phyloP scores from a whole-genome alignment of 2,888 invertebrate genomes.

The Urechis unicinctus region DNA sequence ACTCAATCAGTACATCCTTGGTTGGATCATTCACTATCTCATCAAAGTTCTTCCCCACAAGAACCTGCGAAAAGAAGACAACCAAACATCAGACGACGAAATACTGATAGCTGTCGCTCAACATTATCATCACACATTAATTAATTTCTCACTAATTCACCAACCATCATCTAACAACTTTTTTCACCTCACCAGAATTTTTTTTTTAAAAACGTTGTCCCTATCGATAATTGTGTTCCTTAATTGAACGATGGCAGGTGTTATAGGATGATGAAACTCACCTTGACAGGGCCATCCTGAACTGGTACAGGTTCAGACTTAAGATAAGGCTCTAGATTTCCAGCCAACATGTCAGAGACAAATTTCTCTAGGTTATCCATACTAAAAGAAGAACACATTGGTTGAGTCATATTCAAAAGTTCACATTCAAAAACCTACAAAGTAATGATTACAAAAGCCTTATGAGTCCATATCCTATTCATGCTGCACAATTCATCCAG shows the following conservation, averaged over 20 bases:
- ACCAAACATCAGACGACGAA: background rate
- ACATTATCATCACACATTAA: too few species aligned
- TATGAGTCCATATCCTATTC: too few species aligned
- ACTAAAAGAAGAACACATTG: conserved; percentile 56
- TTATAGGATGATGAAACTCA: conserved; percentile 23
- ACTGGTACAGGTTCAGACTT: conserved; percentile 90
- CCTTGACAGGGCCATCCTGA: conserved; percentile 60
- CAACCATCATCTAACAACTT: too few species aligned
- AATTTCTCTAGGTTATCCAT: conserved; percentile 79
- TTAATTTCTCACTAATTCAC: too few species aligned
- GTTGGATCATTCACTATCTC: conserved; percentile 83
- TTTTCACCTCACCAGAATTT: too few species aligned
- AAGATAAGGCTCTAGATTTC: conserved; percentile 79
- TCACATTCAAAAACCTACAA: too few species aligned
- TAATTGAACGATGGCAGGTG: too few species aligned
- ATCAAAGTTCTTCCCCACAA: conserved; percentile 95
- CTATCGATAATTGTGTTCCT: too few species aligned
- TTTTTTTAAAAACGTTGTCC: too few species aligned
- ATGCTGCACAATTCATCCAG: background rate
- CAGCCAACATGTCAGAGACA: conserved; percentile 73
- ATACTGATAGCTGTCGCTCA: too few species aligned
- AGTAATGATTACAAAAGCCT: too few species aligned
- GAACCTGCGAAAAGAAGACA: conserved; percentile 57
- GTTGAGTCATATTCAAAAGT: too few species aligned
- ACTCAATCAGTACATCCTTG: conserved; percentile 92